phyloP scores from a whole-genome alignment of 2,113 vertebrate species.

The Phoxinus phoxinus region DNA sequence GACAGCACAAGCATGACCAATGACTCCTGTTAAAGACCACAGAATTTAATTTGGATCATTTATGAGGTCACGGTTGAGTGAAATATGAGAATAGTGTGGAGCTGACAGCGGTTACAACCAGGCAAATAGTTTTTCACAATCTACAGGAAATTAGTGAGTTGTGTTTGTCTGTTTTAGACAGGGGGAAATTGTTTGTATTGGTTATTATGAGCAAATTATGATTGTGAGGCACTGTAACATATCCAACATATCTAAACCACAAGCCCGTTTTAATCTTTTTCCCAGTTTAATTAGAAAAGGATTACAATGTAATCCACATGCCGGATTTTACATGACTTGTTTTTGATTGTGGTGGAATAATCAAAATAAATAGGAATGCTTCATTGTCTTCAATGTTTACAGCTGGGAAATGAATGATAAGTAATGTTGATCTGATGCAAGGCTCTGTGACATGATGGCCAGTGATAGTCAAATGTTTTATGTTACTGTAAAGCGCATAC shows the following conservation, averaged over 20 bases:
- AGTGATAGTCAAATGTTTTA: background rate
- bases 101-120: slow-evolving; percentile 18
- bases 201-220: background rate
- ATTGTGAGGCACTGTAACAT: background rate
- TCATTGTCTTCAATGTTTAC: background rate
- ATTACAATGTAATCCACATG: slow-evolving; percentile 21
- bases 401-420: background rate
- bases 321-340: background rate
- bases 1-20: slow-evolving; percentile 19
- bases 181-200: slow-evolving; percentile 23
- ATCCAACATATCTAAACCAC: background rate
- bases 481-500: background rate
- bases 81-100: slow-evolving; percentile 32
- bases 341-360: background rate
- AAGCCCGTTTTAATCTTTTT: slow-evolving; percentile 13
- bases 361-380: background rate
- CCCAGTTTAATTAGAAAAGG: slow-evolving; percentile 43
- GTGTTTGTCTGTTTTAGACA: slow-evolving; percentile 15
- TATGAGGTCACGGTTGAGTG: slow-evolving; percentile 41
- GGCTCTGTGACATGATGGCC: background rate
- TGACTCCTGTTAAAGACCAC: slow-evolving; percentile 11
- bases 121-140: slow-evolving; percentile 40
- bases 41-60: slow-evolving; percentile 49
- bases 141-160: slow-evolving; percentile 38
- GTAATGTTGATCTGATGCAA: background rate